phyloP scores from a whole-genome alignment of 2,888 invertebrate genomes.

The Drosophila fulvimacula region DNA sequence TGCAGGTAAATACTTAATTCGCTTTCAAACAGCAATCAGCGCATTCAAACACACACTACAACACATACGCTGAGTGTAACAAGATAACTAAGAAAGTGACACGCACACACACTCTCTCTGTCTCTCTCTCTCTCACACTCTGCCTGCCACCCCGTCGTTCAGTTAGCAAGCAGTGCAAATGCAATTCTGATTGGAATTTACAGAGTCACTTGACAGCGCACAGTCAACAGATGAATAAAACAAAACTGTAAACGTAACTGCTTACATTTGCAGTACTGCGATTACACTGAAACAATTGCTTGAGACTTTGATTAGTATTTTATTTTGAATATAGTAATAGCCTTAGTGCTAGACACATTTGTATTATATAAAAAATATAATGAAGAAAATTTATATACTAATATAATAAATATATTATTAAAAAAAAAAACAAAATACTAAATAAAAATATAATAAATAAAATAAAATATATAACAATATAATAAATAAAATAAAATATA shows the following conservation, averaged over 20 bases:
- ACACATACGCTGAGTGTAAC: not conserved
- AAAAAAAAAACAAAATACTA: too few species aligned
- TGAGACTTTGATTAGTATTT: too few species aligned
- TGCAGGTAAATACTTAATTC: slow-evolving; percentile 12
- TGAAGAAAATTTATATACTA: too few species aligned
- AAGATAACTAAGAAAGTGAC: not conserved
- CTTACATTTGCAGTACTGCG: not conserved
- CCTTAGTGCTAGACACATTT: too few species aligned
- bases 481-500: too few species aligned
- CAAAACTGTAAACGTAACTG: not conserved
- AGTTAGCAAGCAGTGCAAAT: not conserved
- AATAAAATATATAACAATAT: too few species aligned
- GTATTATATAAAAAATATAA: too few species aligned
- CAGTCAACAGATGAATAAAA: not conserved
- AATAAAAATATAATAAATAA: too few species aligned
- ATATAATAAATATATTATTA: too few species aligned
- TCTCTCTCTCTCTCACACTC: not conserved
- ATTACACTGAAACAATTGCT: not conserved
- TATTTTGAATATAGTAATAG: too few species aligned
- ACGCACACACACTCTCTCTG: not conserved
- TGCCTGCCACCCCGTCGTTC: not conserved
- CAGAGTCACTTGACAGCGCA: not conserved
- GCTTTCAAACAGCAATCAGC: slow-evolving; percentile 4
- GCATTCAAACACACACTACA: not conserved
- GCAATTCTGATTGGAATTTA: not conserved